phyloP scores from a whole-genome alignment of 1,140 invertebrate species.

The Riptortus pedestris region DNA sequence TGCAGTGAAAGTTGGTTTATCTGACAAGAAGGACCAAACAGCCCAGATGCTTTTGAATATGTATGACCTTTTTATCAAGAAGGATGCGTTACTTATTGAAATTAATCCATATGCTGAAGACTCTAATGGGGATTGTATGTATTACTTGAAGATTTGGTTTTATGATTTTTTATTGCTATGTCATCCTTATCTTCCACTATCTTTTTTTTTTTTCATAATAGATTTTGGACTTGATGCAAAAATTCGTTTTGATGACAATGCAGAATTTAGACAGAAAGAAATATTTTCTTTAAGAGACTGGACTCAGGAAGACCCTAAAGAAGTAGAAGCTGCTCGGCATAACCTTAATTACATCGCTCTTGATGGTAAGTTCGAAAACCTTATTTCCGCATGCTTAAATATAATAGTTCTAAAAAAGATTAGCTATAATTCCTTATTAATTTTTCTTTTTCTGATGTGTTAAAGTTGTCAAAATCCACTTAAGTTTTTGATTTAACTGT shows the following conservation, averaged over 20 bases:
- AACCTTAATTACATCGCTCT: constrained; percentile 95
- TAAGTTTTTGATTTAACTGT: too few relatives aligned
- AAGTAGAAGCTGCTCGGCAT: constrained; percentile 83
- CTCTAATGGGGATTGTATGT: constrained; percentile 68
- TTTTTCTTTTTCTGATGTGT: background rate
- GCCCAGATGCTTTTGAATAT: constrained; percentile 72
- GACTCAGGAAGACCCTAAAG: constrained; percentile 86
- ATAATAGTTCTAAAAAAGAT: too few relatives aligned
- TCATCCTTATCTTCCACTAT: background rate
- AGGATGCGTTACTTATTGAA: constrained; percentile 87
- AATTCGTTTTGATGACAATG: constrained; percentile 91
- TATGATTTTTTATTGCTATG: constrained; percentile 24
- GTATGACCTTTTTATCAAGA: constrained; percentile 80
- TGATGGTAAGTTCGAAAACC: constrained; percentile 82
- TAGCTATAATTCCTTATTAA: background rate
- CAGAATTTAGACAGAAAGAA: constrained; percentile 86
- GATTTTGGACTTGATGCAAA: constrained; percentile 92
- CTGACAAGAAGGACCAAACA: constrained; percentile 58
- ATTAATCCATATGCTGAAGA: constrained; percentile 96
- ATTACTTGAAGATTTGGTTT: constrained; percentile 5
- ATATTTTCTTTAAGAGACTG: constrained; percentile 78
- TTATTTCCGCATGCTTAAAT: too few relatives aligned
- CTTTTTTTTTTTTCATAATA: constrained; percentile 37
- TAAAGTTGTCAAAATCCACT: too few relatives aligned
- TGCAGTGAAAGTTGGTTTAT: constrained; percentile 70